These are phyloP conservation scores for Alcedo atthis DNA, from an alignment of 2,797 vertebrate species.

Conservation along the genomic window DNA sequence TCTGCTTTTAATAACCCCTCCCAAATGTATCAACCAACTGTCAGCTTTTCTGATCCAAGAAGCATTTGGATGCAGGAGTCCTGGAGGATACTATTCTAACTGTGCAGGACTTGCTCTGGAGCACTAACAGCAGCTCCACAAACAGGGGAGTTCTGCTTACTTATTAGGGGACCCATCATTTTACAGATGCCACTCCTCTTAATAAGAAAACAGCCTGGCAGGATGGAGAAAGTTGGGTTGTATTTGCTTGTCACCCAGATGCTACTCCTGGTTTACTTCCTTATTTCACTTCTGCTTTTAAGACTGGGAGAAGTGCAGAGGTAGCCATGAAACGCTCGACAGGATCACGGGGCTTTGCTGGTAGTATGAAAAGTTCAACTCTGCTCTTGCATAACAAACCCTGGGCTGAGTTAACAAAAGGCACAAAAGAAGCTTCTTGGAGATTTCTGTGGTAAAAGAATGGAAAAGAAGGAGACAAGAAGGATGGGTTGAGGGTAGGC, in stretches of 20 bases:
- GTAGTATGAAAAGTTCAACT: neutral
- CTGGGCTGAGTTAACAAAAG: neutral
- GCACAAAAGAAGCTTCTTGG: neutral
- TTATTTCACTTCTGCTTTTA: constrained; percentile 51
- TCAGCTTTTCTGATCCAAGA: neutral
- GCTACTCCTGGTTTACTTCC: constrained; percentile 8
- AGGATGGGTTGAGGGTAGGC: neutral
- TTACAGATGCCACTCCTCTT: neutral
- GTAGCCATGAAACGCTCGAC: neutral
- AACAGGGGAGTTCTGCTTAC: neutral
- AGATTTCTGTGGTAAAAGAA: neutral
- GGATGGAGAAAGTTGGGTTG: neutral
- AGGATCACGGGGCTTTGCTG: neutral
- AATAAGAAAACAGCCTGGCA: neutral
- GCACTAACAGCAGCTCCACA: neutral
- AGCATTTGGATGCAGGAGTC: neutral
- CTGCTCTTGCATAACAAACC: neutral
- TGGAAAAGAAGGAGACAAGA: neutral
- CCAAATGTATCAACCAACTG: neutral
- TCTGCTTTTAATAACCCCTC: neutral
- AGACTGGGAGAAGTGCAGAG: neutral
- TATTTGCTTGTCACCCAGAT: neutral
- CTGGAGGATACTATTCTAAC: neutral
- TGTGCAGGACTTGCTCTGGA: neutral
- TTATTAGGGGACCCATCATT: neutral